Base-by-base conservation (phyloP, 2,888 invertebrate species). In the Torymus tubicola region DNA sequence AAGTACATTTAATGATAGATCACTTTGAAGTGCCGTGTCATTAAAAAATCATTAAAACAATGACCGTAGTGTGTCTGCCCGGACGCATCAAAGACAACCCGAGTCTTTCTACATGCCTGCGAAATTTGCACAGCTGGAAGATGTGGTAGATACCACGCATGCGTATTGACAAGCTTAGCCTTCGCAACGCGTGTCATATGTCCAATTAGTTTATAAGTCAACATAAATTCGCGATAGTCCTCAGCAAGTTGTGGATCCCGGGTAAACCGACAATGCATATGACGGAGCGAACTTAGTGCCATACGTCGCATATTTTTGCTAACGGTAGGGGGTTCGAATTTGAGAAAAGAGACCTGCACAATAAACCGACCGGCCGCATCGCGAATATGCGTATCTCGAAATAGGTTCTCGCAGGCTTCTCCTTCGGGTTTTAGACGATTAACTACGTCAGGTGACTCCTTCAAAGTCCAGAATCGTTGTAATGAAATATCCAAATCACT, bases 91-190 rank as follows among this genome's bases (percentile, higher is more conserved):
- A 80, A 80, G 13, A 80, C 82, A 0, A 78, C 74, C 14, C 80
- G 76, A 1, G 80, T n/a, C 24, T 79, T 75, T n/a, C 52, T 60
- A 18, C 50, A 14, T 2, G 31, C 3, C 4, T 10, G 8, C 5
- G 13, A 14, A 8, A 8, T 14, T 64, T 42, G 64, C n/a, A 78
- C 68, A 55, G 78, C 72, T 12, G 72, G 52, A 53, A 78, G 78
- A 74, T 78, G 81, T 3, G 78, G 81, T 5, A 81, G 55, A 53
- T 81, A 79, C 81, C 77, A 81, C 0, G 74, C 70, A 3, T 57
- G n/a, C 21, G 68, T 72, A 42, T 73, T 76, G 8, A n/a, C 11
- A 3, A 69, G 2, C 50, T 78, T 65, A 2, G 16, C n/a, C 0
- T 42, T 2, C 0, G 63, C 70, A n/a, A 74, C 50, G 8, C 69